A percentile compares a stretch with the other conserved stretches of the same genome.
Conservation (phyloP, 1,140 invertebrate species). For the Drosophila ogumai region DNA sequence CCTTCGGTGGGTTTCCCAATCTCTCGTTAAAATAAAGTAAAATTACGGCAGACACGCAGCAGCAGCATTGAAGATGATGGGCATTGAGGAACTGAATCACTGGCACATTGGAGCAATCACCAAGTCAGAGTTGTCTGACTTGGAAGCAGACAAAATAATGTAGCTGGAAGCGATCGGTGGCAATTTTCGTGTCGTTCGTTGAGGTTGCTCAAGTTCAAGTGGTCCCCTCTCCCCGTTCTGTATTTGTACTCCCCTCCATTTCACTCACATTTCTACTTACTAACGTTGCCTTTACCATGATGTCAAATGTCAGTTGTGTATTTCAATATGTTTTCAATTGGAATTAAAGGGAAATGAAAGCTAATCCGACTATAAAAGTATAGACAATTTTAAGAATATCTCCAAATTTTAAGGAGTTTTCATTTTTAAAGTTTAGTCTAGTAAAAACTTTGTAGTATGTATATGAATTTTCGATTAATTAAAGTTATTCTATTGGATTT, state of each 20-base stretch:
- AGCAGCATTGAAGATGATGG: not conserved
- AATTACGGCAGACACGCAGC: slow-evolving; percentile 45
- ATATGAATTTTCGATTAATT: not conserved
- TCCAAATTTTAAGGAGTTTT: too few species aligned
- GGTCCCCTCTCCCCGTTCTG: not conserved
- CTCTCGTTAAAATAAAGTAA: slow-evolving; percentile 28
- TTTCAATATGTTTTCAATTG: slow-evolving; percentile 67
- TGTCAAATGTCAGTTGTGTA: slow-evolving; percentile 70
- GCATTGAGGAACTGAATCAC: slow-evolving; percentile 29
- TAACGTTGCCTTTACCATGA: slow-evolving; percentile 6
- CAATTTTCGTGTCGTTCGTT: slow-evolving; percentile 18
- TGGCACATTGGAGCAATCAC: slow-evolving; percentile 32
- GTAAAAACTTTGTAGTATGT: too few species aligned
- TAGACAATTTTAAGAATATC: too few species aligned
- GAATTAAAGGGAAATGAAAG: slow-evolving; percentile 55
- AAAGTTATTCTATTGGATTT: not conserved
- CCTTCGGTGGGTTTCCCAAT: slow-evolving; percentile 30
- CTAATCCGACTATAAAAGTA: not conserved
- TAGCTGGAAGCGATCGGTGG: slow-evolving; percentile 29
- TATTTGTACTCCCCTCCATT: not conserved
- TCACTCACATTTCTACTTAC: not conserved
- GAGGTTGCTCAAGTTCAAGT: slow-evolving; percentile 54
- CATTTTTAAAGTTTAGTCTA: too few species aligned
- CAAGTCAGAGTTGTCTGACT: slow-evolving; percentile 20
- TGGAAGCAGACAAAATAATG: slow-evolving; percentile 12